A percentile compares a stretch with the other conserved stretches of the same genome.
phyloP scores from a whole-genome alignment of 2,888 invertebrate genomes.

The Nomada ruficornis region DNA sequence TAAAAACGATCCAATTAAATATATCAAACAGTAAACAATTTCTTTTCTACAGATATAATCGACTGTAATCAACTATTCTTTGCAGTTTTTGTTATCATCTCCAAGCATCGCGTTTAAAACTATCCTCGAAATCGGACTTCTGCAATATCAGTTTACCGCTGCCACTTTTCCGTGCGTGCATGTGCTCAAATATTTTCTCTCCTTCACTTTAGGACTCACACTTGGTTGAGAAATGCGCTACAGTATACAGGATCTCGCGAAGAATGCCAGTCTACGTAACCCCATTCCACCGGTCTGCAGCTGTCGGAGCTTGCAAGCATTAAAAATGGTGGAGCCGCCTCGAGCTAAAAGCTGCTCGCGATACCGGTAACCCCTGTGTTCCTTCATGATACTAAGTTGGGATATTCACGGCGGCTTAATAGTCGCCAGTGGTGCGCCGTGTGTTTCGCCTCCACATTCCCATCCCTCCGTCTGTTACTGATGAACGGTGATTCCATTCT shows the following conservation, averaged over 20 bases:
- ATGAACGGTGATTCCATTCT: background rate
- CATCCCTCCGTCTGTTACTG: background rate
- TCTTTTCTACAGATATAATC: no score
- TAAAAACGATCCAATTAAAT: no score
- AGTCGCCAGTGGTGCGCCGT: conserved; percentile 41
- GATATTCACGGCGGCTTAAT: conserved; percentile 69
- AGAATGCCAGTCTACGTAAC: conserved; percentile 34
- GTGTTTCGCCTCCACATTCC: background rate
- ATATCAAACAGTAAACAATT: no score
- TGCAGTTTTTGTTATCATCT: no score
- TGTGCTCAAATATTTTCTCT: background rate
- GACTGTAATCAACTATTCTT: no score
- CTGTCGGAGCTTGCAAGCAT: conserved; percentile 28
- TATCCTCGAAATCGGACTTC: no score
- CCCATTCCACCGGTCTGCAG: conserved; percentile 45
- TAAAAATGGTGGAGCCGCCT: conserved; percentile 48
- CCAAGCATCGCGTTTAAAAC: no score
- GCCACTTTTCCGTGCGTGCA: background rate
- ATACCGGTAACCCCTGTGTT: conserved; percentile 16
- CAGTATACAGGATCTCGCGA: conserved; percentile 8
- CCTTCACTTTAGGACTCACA: background rate
- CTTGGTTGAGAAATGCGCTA: background rate
- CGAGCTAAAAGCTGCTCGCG: conserved; percentile 37
- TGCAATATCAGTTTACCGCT: no score
- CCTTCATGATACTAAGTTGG: conserved; percentile 63